Evolutionary conservation across 1,140 invertebrate genomes (phyloP), one percentile per base, ranked within the genome.

Genomic region (Platyscapa corneri): DNA sequence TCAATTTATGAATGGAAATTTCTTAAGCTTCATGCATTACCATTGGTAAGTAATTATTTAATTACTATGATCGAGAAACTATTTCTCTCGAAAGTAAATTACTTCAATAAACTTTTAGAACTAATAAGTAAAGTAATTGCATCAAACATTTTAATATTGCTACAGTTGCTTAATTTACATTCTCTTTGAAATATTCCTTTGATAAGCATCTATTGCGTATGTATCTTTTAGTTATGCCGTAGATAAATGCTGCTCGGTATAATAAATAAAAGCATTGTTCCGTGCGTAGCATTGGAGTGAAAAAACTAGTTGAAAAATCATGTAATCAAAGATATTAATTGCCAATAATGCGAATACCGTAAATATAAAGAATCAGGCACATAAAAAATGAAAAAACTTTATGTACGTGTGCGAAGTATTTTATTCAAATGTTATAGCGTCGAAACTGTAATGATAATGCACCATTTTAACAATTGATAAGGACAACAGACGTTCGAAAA

Each of bases 161-260:
- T 49, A 27, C 49, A 72, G 42, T 82, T 82, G 80, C 42, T 82
- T 72, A 70, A 75, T 75, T 82, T 34, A 16, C 70, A 75, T 60
- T 56, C 80, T 34, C 72, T 53, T 75, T 42, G 49, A 82, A 49
- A n/a, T 75, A 60, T 60, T 75, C 49, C 12, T 56, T 60, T 60
- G 70, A 82, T 74, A 82, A 56, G 5, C 16, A 56, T 74, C 32
- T 60, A 18, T 77, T 65, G 49, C 30, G 34, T 37, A 34, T 18
- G 3, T 81, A 56, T 75, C 60, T n/a, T 49, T 74, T 77, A 34
- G 20, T 49, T 75, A 18, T n/a, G 49, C 23, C 42, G 23, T 27
- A 37, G 18, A 81, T 32, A 37, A 81, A 81, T 82, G 8, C 60
- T 32, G 5, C 42, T 67, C 39, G 3, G 42, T 5, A 23, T 16